Evolutionary conservation across 2,888 invertebrate genomes (phyloP), one percentile per base, ranked within the genome.

Genomic region (Drosophila emarginata): DNA sequence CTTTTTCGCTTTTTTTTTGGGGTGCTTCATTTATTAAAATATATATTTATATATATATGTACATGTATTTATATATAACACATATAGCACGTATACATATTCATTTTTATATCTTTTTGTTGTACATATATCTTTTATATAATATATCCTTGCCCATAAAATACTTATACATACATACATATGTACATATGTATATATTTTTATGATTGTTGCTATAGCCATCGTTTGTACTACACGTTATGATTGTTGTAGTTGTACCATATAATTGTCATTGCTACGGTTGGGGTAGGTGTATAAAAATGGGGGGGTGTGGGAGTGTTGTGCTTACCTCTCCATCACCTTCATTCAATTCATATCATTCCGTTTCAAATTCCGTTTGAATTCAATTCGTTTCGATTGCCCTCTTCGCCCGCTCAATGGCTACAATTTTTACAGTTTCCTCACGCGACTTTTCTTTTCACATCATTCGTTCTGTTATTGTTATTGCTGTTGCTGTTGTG

Each of bases 11-110:
- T 59, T 67, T 67, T 6, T 62, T 72, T 51, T 51, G 11, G 59
- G 57, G 65, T 54, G 67, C 61, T 71, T 73, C 79, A 78, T 79
- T 79, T 78, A 74, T 79, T 79, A 78, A 76, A 79, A 67, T 61
- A 67, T 77, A 74, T 69, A 64, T 62, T 15, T 32, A 45, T 7
- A 64, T 62, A 32, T 32, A 45, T 7, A 21, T 67, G 53, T 61
- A 74, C 65, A 64, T 56, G 23, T 36, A 23, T 23, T 52, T 28
- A 61, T 18, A 36, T 45, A 45, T 11, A 36, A 36, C 3, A 12
- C 11, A 11, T 56, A n/a, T 63, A 45, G 11, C 32, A 32, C 32
- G 21, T 45, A 21, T 45, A 45, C 45, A 45, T 45, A n/a, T 64
- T 18, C 51, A 58, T 57, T 45, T 64, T 50, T 56, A 56, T 56